A percentile compares a stretch with the other conserved stretches of the same genome.
Evolutionary conservation across 2,888 invertebrate species (phyloP).

Genomic region (Epirrita christyi): DNA sequence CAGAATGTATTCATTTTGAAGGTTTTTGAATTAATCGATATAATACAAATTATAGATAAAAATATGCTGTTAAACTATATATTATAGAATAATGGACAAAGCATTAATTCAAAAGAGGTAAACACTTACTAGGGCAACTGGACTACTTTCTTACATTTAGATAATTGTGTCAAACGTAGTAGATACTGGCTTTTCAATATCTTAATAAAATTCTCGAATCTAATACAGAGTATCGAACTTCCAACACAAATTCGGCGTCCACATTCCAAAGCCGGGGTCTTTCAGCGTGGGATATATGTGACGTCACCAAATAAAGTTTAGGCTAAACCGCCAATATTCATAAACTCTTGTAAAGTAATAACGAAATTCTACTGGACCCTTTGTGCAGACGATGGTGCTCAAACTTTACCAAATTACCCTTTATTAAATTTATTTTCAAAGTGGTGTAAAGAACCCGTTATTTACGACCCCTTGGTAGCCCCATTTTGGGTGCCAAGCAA

Average conservation of each 20-base stretch:
- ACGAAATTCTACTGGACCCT: conserved; percentile 11
- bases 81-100: no score
- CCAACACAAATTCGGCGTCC: not conserved
- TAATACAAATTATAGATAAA: no score
- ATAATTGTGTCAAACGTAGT: not conserved
- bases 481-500: no score
- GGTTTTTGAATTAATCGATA: no score
- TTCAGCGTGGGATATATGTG: not conserved
- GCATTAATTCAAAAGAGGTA: no score
- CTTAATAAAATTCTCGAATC: conserved; percentile 11
- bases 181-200: not conserved
- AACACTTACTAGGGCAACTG: no score
- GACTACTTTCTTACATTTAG: not conserved
- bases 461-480: no score
- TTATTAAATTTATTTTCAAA: not conserved
- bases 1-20: no score
- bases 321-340: conserved; percentile 22
- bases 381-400: not conserved
- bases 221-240: conserved; percentile 5
- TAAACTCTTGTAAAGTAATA: conserved; percentile 30
- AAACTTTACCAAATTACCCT: conserved; percentile 16
- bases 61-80: no score
- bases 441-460: no score
- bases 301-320: conserved; percentile 29
- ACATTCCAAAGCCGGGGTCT: not conserved